Conservation (phyloP, 2,797 vertebrate species). For the Arrhamphus sclerolepis region DNA sequence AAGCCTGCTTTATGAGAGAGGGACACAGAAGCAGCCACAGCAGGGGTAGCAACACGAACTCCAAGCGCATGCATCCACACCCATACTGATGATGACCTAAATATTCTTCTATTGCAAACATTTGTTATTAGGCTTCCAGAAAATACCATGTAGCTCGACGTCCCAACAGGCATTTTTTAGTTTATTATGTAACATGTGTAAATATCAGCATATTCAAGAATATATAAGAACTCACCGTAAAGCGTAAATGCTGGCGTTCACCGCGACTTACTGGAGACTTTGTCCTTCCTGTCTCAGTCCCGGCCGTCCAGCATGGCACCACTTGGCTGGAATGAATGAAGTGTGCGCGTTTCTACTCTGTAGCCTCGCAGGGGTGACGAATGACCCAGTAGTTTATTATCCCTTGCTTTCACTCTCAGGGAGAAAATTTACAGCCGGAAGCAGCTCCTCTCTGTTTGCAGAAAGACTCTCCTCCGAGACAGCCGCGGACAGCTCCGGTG, state of each 20-base stretch:
- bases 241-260: constrained; percentile 39
- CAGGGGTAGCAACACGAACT: constrained; percentile 11
- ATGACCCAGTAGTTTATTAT: constrained; percentile 51
- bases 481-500: constrained; percentile 81
- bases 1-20: neutral
- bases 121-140: constrained; percentile 30
- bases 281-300: constrained; percentile 63
- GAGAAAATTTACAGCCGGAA: constrained; percentile 27
- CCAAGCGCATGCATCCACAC: constrained; percentile 61
- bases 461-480: constrained; percentile 34
- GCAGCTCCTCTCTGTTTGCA: constrained; percentile 22
- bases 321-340: constrained; percentile 59
- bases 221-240: constrained; percentile 65
- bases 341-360: constrained; percentile 31
- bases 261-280: constrained; percentile 60
- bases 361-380: constrained; percentile 33
- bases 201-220: neutral
- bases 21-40: neutral
- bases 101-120: constrained; percentile 48
- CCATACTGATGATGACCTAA: constrained; percentile 71
- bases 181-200: constrained; percentile 35
- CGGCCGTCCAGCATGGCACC: constrained; percentile 79
- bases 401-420: constrained; percentile 37
- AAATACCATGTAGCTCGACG: no score
- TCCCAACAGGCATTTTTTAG: constrained; percentile 1